phyloP scores from a whole-genome alignment of 2,113 vertebrate species.

The Xenopus borealis region DNA sequence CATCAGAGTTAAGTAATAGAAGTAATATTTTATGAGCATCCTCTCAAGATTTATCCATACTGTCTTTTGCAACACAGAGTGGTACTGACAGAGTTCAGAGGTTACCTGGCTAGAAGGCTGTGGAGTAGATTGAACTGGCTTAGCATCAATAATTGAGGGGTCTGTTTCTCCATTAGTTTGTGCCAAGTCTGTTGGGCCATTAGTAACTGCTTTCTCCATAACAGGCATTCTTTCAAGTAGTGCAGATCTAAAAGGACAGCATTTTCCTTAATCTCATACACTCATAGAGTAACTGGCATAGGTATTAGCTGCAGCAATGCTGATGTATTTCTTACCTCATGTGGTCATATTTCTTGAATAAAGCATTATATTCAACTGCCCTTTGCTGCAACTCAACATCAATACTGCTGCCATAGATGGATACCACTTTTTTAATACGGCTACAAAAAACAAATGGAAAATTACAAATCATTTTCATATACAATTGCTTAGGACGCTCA shows the following conservation, averaged over 20 bases:
- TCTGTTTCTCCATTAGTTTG: conserved; percentile 96
- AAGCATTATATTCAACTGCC: conserved; percentile 97
- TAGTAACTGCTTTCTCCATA: conserved; percentile 91
- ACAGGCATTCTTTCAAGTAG: conserved; percentile 97
- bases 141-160: conserved; percentile 79
- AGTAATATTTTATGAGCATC: too few relatives aligned
- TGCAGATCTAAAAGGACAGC: conserved; percentile 70
- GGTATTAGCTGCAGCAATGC: conserved; percentile 47
- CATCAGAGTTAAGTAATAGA: too few relatives aligned
- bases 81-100: neutral
- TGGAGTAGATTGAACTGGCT: conserved; percentile 75
- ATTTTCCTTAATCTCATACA: too few relatives aligned
- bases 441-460: conserved; percentile 55
- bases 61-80: neutral
- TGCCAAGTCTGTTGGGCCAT: conserved; percentile 89
- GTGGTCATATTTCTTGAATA: conserved; percentile 99
- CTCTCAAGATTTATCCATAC: too few relatives aligned
- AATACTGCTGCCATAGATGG: conserved; percentile 96
- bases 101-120: conserved; percentile 86
- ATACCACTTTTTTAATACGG: conserved; percentile 98
- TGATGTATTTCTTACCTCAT: conserved; percentile 81
- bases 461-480: too few relatives aligned
- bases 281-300: neutral
- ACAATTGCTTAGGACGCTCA: too few relatives aligned
- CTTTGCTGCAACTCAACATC: conserved; percentile 97